These are phyloP conservation scores for Agriopis aurantiaria DNA, from an alignment of 2,888 invertebrate species.

Conservation along the genomic window DNA sequence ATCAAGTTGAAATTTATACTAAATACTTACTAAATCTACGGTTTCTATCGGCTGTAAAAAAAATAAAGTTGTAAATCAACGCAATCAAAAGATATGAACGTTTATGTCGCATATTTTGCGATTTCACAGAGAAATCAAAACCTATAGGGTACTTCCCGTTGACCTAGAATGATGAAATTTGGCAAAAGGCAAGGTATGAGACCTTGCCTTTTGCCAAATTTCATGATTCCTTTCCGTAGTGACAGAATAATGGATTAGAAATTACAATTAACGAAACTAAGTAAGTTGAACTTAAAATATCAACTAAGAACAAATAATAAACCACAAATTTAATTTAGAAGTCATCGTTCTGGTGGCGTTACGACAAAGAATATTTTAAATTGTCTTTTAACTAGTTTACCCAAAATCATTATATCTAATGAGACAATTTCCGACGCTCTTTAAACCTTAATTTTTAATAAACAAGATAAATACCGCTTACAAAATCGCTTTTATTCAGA, in stretches of 20 bases:
- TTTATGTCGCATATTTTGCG: too few species aligned
- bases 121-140: too few species aligned
- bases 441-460: conserved; percentile 14
- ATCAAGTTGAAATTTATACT: too few species aligned
- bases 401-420: conserved; percentile 13
- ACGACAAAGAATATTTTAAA: conserved; percentile 10
- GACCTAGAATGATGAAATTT: too few species aligned
- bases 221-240: too few species aligned
- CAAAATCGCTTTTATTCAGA: conserved; percentile 19
- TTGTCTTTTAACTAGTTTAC: conserved; percentile 8
- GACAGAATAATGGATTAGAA: background rate
- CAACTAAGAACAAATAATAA: conserved; percentile 4
- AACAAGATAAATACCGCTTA: conserved; percentile 24
- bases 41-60: too few species aligned
- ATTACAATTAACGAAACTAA: background rate
- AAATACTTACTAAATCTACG: too few species aligned
- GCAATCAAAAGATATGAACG: too few species aligned
- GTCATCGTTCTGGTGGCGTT: background rate
- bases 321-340: conserved; percentile 1
- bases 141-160: too few species aligned
- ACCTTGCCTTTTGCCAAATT: too few species aligned
- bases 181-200: too few species aligned
- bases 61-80: too few species aligned
- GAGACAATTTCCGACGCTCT: conserved; percentile 20
- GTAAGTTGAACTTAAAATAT: conserved; percentile 1